Evolutionary conservation across 37 sponge, comb jelly and placozoan genomes (phyloP).

Genomic region (Crambe crambe): DNA sequence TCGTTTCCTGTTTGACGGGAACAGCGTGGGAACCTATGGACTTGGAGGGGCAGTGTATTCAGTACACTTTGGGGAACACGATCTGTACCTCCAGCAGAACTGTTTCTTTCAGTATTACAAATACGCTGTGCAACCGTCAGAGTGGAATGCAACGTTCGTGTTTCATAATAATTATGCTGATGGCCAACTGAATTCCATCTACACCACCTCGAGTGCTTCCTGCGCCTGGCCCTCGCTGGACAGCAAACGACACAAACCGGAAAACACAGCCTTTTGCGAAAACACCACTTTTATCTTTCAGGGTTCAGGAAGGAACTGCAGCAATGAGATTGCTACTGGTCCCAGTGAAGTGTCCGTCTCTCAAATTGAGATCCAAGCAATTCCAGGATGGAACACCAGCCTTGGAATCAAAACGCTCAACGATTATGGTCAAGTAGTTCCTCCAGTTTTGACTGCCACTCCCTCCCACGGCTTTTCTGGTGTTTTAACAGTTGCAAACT

Average conservation of each 20-base stretch:
- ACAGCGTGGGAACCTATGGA: constrained; percentile 14
- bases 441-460: background rate
- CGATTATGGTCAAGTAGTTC: constrained; percentile 4
- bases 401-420: background rate
- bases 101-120: constrained; percentile 60
- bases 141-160: constrained; percentile 36
- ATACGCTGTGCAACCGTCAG: background rate
- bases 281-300: constrained; percentile 2
- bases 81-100: constrained; percentile 11
- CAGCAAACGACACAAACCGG: background rate
- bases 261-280: background rate
- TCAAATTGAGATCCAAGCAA: background rate
- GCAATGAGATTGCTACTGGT: constrained; percentile 31
- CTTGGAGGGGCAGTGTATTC: constrained; percentile 66
- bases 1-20: constrained; percentile 17
- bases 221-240: background rate
- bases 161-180: constrained; percentile 44
- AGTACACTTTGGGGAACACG: constrained; percentile 32
- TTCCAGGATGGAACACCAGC: constrained; percentile 9
- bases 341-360: background rate
- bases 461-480: background rate
- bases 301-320: background rate
- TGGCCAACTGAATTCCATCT: constrained; percentile 28
- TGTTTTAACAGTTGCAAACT: background rate
- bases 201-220: constrained; percentile 31